Percentiles rank a stretch among this genome's conserved stretches.
Evolutionary conservation across 1,140 invertebrate species (phyloP).

Genomic region (Camponotus pennsylvanicus): DNA sequence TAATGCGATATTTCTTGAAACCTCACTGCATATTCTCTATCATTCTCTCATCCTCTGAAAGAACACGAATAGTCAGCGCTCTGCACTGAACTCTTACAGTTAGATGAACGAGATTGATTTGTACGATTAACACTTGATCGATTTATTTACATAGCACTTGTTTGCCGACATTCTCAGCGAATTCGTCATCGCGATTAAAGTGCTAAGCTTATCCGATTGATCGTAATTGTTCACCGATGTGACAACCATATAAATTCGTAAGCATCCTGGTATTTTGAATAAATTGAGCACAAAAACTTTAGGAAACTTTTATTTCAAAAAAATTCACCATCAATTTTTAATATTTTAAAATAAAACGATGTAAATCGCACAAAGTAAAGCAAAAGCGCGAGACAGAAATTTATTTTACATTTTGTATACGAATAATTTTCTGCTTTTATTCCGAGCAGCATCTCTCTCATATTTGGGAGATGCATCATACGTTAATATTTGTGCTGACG

Average conservation of each 20-base stretch:
- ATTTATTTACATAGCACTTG: conserved; percentile 14
- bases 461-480: conserved; percentile 20
- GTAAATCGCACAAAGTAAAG: not conserved
- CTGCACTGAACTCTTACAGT: not conserved
- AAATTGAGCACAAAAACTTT: not conserved
- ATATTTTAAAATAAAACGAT: conserved; percentile 8
- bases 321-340: not conserved
- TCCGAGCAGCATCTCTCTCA: not conserved
- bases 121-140: not conserved
- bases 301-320: not conserved
- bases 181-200: conserved; percentile 47
- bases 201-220: not conserved
- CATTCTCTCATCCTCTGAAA: not conserved
- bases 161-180: conserved; percentile 32
- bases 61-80: not conserved
- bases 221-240: conserved; percentile 12
- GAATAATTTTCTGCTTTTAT: not conserved
- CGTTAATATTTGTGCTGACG: not conserved
- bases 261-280: not conserved
- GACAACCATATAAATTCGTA: conserved; percentile 30
- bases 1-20: not conserved
- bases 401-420: not conserved
- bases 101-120: conserved; percentile 15
- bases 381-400: not conserved
- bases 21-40: not conserved